These are phyloP conservation scores for Podocnemis expansa DNA, from an alignment of 2,113 vertebrate genomes.

Conservation along the genomic window DNA sequence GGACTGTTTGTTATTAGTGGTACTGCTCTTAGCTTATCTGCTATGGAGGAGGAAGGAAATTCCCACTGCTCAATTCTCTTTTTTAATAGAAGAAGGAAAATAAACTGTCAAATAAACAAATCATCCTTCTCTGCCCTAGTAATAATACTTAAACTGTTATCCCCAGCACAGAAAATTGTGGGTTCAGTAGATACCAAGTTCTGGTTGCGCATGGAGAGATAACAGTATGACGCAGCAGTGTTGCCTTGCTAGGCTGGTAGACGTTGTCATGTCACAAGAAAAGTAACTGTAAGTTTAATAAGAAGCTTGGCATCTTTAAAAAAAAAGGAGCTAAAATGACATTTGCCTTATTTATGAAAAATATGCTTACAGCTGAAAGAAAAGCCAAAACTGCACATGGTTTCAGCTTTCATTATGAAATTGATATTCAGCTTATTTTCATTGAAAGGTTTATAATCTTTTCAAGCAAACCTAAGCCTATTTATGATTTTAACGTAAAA, in stretches of 20 bases:
- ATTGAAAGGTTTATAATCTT: not conserved
- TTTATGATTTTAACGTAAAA: not conserved
- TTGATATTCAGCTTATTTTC: not conserved
- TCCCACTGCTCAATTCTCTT: not conserved
- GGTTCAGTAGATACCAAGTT: not conserved
- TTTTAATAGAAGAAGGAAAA: not conserved
- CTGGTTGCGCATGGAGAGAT: not conserved
- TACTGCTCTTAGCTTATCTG: not conserved
- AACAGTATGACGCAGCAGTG: not conserved
- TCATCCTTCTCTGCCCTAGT: rapidly evolving
- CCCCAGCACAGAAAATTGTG: not conserved
- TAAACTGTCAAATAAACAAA: rapidly evolving
- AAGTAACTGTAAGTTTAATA: not conserved
- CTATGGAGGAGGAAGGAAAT: not conserved
- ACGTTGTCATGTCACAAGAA: not conserved
- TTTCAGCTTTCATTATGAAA: not conserved
- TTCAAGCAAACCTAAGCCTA: not conserved
- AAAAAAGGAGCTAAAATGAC: not conserved
- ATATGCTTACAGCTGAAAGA: not conserved
- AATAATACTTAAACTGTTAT: not conserved
- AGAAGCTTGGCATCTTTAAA: not conserved
- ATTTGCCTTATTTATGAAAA: not conserved
- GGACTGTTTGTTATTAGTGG: not conserved
- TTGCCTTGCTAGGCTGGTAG: not conserved
- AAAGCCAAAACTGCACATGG: not conserved